Percentiles rank a stretch among this genome's conserved stretches.
Evolutionary conservation across 2,113 vertebrate species (phyloP).

Genomic region (Pampusana beccarii): DNA sequence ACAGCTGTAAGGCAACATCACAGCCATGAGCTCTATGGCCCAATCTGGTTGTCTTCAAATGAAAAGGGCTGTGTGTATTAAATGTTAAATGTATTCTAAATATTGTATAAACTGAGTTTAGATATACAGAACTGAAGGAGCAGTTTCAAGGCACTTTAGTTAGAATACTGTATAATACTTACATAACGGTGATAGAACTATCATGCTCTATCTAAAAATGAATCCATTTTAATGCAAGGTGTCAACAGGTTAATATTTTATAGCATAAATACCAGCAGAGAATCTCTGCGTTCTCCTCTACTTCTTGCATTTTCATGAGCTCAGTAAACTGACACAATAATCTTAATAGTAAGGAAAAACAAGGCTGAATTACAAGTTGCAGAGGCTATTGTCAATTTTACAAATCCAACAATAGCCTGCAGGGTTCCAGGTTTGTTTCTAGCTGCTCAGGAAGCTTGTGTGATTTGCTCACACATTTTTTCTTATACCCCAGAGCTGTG

Average conservation of each 20-base stretch:
- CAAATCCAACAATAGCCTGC: conserved; percentile 65
- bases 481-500: conserved; percentile 67
- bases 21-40: neutral
- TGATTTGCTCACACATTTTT: conserved; percentile 69
- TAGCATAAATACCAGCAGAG: neutral
- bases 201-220: neutral
- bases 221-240: conserved; percentile 19
- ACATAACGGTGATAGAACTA: neutral
- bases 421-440: conserved; percentile 70
- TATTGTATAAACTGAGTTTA: conserved; percentile 1
- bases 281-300: neutral
- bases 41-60: conserved; percentile 5
- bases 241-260: conserved; percentile 57
- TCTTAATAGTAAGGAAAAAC: conserved; percentile 47
- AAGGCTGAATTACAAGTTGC: conserved; percentile 56
- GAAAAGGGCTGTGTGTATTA: neutral
- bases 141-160: neutral
- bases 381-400: conserved; percentile 68
- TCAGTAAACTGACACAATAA: conserved; percentile 57
- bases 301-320: conserved; percentile 44
- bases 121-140: neutral
- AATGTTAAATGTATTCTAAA: conserved; percentile 7
- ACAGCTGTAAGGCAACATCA: neutral
- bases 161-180: neutral
- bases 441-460: conserved; percentile 69